Evolutionary conservation across 2,113 vertebrate species (phyloP).

Genomic region (Clarias macrocephalus): DNA sequence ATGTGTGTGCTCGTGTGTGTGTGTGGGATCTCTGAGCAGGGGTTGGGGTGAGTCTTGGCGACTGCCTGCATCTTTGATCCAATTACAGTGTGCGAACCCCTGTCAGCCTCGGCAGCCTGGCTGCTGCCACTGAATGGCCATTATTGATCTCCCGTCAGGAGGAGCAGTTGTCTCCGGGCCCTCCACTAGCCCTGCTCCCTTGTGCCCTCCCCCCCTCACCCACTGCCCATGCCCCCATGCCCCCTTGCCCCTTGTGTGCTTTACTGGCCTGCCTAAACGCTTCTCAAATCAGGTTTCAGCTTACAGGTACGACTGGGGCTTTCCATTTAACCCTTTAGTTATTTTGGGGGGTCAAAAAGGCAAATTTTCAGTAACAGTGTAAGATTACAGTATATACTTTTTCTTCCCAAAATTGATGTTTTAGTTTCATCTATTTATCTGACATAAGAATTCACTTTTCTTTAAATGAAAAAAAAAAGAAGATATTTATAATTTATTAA

Average conservation of each 20-base stretch:
- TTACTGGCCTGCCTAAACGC: conserved; percentile 79
- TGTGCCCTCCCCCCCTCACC: conserved; percentile 68
- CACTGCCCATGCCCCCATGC: conserved; percentile 39
- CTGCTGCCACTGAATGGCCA: conserved; percentile 91
- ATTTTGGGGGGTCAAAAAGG: neutral
- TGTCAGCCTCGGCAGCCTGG: conserved; percentile 97
- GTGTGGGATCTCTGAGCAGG: conserved; percentile 76
- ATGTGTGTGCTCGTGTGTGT: conserved; percentile 67
- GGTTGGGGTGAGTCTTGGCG: conserved; percentile 84
- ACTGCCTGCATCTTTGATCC: conserved; percentile 94
- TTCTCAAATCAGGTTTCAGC: conserved; percentile 78
- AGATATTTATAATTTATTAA: neutral
- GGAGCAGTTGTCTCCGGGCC: conserved; percentile 84
- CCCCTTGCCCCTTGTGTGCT: conserved; percentile 50
- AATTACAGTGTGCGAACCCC: conserved; percentile 96
- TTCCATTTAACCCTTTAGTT: neutral
- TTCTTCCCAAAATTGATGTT: neutral
- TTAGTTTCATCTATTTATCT: neutral
- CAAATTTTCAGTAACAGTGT: neutral
- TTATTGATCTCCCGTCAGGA: conserved; percentile 99
- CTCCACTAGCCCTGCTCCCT: conserved; percentile 61
- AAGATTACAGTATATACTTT: neutral
- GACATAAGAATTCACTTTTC: neutral
- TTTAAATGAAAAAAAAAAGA: neutral
- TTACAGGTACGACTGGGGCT: conserved; percentile 70